Conservation (phyloP, 2,113 vertebrate species). For the Hippocampus zosterae region DNA sequence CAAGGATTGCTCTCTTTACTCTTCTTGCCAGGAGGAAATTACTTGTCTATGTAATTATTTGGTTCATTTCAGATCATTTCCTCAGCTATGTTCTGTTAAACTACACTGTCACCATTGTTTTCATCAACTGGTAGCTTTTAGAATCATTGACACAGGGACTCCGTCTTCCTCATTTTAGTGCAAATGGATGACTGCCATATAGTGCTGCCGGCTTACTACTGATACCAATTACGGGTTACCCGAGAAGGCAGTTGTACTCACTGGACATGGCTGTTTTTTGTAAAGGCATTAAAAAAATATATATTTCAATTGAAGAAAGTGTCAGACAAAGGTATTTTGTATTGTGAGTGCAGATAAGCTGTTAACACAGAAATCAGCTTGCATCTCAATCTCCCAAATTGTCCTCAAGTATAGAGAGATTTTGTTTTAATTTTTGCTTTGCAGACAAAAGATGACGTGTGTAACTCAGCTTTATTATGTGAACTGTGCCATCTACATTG, state of each 20-base stretch:
- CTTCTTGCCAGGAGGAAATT: neutral
- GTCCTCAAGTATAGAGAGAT: neutral
- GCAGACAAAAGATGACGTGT: neutral
- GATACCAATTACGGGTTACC: constrained; percentile 22
- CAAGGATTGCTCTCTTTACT: neutral
- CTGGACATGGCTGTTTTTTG: neutral
- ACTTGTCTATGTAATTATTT: neutral
- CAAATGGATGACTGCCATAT: constrained; percentile 32
- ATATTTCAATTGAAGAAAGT: neutral
- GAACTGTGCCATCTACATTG: neutral
- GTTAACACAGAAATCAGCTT: neutral
- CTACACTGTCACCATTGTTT: neutral
- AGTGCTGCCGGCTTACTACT: constrained; percentile 32
- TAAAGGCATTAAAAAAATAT: neutral
- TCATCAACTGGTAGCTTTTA: neutral
- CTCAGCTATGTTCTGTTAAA: neutral
- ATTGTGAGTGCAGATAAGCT: neutral
- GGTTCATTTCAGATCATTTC: neutral
- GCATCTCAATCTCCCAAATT: neutral
- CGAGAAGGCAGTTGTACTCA: constrained; percentile 4
- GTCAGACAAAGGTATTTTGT: neutral
- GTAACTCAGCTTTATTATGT: constrained; percentile 20
- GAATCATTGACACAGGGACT: constrained; percentile 12
- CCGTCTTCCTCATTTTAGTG: neutral
- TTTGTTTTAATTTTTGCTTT: constrained; percentile 22